Conservation (phyloP, 1,140 invertebrate genomes). For the Coelopa frigida region DNA sequence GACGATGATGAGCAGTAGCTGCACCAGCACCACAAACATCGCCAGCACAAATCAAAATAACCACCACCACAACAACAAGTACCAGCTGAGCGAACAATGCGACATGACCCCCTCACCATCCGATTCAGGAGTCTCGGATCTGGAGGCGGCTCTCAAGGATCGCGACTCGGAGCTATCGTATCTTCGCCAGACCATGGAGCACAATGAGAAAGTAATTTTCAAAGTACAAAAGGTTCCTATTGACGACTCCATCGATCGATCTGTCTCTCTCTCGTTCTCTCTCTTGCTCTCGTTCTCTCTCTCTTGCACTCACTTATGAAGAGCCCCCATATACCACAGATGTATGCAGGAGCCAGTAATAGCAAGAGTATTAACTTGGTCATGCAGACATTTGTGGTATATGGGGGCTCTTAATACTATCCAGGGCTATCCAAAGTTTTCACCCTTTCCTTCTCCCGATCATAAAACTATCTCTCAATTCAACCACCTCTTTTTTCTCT, state of each 20-base stretch:
- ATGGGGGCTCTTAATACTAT: no score
- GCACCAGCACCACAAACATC: slow-evolving; percentile 3
- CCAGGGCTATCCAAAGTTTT: neutral
- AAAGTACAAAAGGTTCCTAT: slow-evolving; percentile 40
- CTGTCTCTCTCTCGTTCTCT: slow-evolving; percentile 1
- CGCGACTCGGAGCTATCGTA: slow-evolving; percentile 66
- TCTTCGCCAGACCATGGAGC: slow-evolving; percentile 67
- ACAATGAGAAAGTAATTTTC: slow-evolving; percentile 71
- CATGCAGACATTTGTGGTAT: no score
- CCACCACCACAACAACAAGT: slow-evolving; percentile 9
- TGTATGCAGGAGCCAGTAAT: no score
- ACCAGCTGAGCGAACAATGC: slow-evolving; percentile 17
- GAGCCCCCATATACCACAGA: no score
- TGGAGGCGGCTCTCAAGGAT: slow-evolving; percentile 65
- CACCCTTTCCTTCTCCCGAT: no score
- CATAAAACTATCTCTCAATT: no score
- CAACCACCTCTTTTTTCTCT: slow-evolving; percentile 2
- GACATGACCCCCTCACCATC: slow-evolving; percentile 68
- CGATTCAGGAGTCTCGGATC: slow-evolving; percentile 72
- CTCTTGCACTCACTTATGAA: no score
- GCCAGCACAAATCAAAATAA: no score
- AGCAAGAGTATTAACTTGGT: no score
- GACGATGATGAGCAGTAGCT: slow-evolving; percentile 4
- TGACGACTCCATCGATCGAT: neutral
- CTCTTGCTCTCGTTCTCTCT: neutral